Evolutionary conservation across 2,113 vertebrate genomes (phyloP).

Genomic region (Ophthalmotilapia sp.): DNA sequence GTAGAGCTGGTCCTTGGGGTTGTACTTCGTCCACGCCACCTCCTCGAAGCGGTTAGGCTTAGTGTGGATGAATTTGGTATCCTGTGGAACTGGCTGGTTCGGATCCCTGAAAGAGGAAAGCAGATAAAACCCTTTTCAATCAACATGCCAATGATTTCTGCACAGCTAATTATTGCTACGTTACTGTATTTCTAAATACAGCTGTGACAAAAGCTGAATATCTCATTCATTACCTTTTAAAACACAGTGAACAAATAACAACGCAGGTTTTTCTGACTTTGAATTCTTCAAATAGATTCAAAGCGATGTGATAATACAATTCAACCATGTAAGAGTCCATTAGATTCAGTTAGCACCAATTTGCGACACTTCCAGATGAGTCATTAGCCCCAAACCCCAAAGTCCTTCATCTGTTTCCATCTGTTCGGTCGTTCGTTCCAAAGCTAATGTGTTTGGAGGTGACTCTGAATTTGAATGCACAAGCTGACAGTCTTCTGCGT

Average conservation of each 20-base stretch:
- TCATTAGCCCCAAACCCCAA: not conserved
- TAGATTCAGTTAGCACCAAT: not conserved
- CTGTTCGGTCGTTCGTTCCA: not conserved
- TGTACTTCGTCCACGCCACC: slow-evolving; percentile 96
- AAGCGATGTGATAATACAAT: not conserved
- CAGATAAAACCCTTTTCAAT: not conserved
- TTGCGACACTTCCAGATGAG: not conserved
- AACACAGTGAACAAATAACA: not conserved
- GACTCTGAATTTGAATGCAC: not conserved
- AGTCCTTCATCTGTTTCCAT: not conserved
- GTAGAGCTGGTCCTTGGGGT: slow-evolving; percentile 94
- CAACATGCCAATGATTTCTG: too few relatives aligned
- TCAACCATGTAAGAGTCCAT: not conserved
- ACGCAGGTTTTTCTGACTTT: not conserved
- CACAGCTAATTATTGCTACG: not conserved
- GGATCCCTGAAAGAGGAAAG: slow-evolving; percentile 77
- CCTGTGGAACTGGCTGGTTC: slow-evolving; percentile 93
- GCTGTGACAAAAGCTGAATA: not conserved
- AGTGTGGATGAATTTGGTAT: slow-evolving; percentile 97
- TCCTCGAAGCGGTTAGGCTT: slow-evolving; percentile 97
- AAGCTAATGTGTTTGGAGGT: not conserved
- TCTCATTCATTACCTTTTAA: not conserved
- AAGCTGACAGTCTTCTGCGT: not conserved
- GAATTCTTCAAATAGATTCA: not conserved
- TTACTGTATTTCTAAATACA: not conserved